Base-by-base conservation (phyloP, 2,888 invertebrate genomes). In the Amblyjoppa fuscipennis region DNA sequence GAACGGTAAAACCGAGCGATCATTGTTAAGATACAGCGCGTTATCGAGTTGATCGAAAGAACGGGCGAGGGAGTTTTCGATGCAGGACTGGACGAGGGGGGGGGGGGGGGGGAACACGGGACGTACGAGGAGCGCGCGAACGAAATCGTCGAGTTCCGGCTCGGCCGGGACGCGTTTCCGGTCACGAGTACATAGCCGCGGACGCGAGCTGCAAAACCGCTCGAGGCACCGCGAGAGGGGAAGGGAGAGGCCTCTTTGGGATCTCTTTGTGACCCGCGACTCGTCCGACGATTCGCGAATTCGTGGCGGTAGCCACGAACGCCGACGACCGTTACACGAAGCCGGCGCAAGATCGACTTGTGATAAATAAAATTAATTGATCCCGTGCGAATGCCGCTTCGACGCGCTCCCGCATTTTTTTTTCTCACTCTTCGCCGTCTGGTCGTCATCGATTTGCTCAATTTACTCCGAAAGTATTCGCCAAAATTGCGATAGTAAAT, bases 131-230 rank as follows among this genome's bases (percentile, higher is more conserved):
- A 51, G 59, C 87, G 88, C 86, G 88, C 89, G 90, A 84, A 88
- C 85, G 89, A 91, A 91, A 91, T 91, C 91, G 91, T 81, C 88
- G 90, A 90, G 91, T 91, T 91, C 91, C 91, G 91, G 90, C 91
- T 90, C 87, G 90, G 90, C 89, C 88, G 90, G 90, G 83, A 85
- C 84, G 81, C 90, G 90, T 91, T 93, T 93, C 93, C 93, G 93
- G 93, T 93, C 93, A 93, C 93, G 93, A 93, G 85, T 83, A 68
- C 51, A 74, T 45, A 34, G 75, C 45, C 78, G 66, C 81, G 51
- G 56, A 31, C 69, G 69, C 49, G 66, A 51, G 77, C 68, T 20
- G 81, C 75, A 70, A 53, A 68, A 76, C 69, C 20, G 64, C 34
- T 38, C 38, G 56, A 34, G 61, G 61, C 61, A 34, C 6, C 31